Conservation (phyloP, 2,113 vertebrate species). For the Ancistrus triradiatus region DNA sequence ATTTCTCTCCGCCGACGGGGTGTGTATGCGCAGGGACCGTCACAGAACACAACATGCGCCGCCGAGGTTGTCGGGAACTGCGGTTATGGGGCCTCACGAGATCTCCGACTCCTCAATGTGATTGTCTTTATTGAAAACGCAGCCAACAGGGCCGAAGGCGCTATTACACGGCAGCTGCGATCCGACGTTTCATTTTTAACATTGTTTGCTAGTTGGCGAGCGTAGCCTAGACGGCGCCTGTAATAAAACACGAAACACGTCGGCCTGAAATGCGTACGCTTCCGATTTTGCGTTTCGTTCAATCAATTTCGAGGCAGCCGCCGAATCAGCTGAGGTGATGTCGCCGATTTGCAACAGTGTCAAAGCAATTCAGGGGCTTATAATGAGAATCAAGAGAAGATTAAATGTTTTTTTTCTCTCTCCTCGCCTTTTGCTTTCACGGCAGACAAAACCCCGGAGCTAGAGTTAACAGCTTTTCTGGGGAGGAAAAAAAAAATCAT, state of each 20-base stretch:
- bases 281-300: too few species aligned
- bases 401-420: conserved; percentile 41
- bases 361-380: conserved; percentile 49
- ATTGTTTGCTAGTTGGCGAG: neutral
- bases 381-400: conserved; percentile 52
- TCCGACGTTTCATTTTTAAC: neutral
- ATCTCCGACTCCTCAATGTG: conserved; percentile 23
- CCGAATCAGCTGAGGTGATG: conserved; percentile 34
- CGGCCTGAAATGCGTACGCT: too few species aligned
- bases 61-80: conserved; percentile 22
- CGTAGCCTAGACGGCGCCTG: too few species aligned
- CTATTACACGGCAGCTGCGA: neutral
- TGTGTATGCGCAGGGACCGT: too few species aligned
- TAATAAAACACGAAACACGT: too few species aligned
- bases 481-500: conserved; percentile 57
- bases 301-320: too few species aligned
- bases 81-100: conserved; percentile 24
- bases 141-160: neutral
- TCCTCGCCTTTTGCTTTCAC: conserved; percentile 51
- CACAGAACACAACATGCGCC: conserved; percentile 27
- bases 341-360: conserved; percentile 33
- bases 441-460: conserved; percentile 55
- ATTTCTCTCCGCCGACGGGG: too few species aligned
- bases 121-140: neutral
- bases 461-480: conserved; percentile 57